Evolutionary conservation across 2,888 invertebrate genomes (phyloP).

Genomic region (Eupithecia pulchellata): DNA sequence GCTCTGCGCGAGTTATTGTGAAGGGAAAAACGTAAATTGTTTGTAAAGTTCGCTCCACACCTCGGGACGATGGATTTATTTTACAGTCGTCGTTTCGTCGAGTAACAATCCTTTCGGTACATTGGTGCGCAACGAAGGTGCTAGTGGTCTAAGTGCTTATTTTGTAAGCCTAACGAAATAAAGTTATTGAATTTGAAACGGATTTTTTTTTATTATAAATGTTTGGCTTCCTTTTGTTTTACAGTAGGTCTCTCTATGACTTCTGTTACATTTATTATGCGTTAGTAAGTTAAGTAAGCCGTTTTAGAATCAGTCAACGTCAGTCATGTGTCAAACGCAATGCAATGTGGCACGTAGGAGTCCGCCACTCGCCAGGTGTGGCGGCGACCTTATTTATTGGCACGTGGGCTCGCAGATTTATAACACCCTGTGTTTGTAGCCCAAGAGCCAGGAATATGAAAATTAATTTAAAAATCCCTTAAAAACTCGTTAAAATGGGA

Average conservation of each 20-base stretch:
- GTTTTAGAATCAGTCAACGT: neutral
- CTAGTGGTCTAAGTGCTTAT: too few species aligned
- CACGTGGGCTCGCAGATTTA: slow-evolving; percentile 68
- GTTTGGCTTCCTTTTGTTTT: neutral
- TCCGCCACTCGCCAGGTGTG: slow-evolving; percentile 73
- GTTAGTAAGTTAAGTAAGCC: neutral
- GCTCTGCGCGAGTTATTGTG: slow-evolving; percentile 39
- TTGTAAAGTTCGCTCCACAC: slow-evolving; percentile 25
- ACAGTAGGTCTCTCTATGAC: neutral
- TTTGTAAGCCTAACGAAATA: too few species aligned
- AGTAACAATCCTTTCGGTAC: neutral
- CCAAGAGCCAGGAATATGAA: slow-evolving; percentile 18
- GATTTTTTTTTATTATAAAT: too few species aligned
- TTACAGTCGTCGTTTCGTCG: neutral
- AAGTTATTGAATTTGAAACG: too few species aligned
- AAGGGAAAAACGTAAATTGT: slow-evolving; percentile 21
- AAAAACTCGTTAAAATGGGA: neutral
- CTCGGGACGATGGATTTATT: neutral
- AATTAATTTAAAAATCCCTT: neutral
- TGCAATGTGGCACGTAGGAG: slow-evolving; percentile 61
- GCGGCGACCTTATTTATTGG: slow-evolving; percentile 68
- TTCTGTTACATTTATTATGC: neutral
- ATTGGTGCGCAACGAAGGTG: too few species aligned
- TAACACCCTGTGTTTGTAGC: slow-evolving; percentile 49
- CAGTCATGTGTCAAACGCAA: slow-evolving; percentile 3